Conservation (phyloP, 2,797 vertebrate species). For the Mus spretus region DNA sequence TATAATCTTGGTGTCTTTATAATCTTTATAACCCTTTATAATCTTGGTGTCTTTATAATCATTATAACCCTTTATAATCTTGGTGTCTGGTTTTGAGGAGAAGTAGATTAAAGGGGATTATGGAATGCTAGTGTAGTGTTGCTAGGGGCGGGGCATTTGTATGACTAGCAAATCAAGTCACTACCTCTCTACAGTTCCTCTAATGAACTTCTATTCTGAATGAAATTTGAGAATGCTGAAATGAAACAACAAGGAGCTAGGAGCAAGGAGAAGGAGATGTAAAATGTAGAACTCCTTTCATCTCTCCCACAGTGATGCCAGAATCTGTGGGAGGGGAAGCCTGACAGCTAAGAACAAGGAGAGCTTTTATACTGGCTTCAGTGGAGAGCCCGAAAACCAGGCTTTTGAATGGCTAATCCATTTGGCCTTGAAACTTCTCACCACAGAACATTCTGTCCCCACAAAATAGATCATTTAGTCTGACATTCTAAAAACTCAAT, state of each 20-base stretch:
- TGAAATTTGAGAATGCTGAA: slow-evolving; percentile 58
- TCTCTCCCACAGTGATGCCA: slow-evolving; percentile 79
- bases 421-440: slow-evolving; percentile 14
- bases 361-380: slow-evolving; percentile 64
- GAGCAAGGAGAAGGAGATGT: background rate
- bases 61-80: background rate
- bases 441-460: slow-evolving; percentile 42
- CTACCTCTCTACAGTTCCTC: slow-evolving; percentile 13
- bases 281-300: slow-evolving; percentile 52
- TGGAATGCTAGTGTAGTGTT: background rate
- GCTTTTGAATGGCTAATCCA: slow-evolving; percentile 4
- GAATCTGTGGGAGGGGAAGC: slow-evolving; percentile 66
- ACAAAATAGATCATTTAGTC: background rate
- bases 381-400: background rate
- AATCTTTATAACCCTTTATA: too few relatives aligned
- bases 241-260: slow-evolving; percentile 24
- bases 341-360: slow-evolving; percentile 68
- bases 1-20: background rate
- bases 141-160: background rate
- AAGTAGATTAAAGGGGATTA: background rate
- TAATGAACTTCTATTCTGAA: slow-evolving; percentile 57
- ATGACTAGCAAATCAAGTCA: background rate
- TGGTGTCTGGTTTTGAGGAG: background rate
- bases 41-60: background rate
- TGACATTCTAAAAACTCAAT: slow-evolving; percentile 5